Conservation (phyloP, 2,888 invertebrate genomes). For the Platycheirus albimanus region DNA sequence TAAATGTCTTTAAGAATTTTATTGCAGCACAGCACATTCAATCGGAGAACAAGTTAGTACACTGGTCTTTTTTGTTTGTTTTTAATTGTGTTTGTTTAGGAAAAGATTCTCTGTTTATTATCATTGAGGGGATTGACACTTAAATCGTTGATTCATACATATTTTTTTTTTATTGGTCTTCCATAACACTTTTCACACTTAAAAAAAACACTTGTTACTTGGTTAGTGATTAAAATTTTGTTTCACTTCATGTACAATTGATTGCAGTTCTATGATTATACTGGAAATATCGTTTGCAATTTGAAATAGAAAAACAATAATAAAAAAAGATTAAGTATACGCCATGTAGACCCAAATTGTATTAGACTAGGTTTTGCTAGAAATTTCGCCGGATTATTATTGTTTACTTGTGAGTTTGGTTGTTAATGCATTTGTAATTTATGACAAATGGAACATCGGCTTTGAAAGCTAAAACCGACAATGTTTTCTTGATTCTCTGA, state of each 20-base stretch:
- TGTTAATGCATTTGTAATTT: no score
- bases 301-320: neutral
- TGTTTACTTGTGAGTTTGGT: no score
- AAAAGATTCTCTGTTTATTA: conserved; percentile 22
- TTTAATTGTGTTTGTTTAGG: neutral
- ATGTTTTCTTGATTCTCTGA: no score
- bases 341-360: conserved; percentile 7
- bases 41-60: neutral
- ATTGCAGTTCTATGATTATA: neutral
- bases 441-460: no score
- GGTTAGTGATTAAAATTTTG: neutral
- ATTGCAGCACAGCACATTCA: neutral
- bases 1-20: neutral
- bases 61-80: neutral
- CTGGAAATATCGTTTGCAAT: neutral
- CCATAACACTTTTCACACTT: no score
- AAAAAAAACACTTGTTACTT: conserved; percentile 33
- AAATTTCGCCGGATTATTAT: no score
- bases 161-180: conserved; percentile 43
- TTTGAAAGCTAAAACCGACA: no score
- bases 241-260: neutral
- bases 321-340: conserved; percentile 35
- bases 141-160: conserved; percentile 30
- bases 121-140: conserved; percentile 30
- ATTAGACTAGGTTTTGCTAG: neutral